Conservation (phyloP, 1,140 invertebrate genomes). For the Pseudobourletiella spinata region DNA sequence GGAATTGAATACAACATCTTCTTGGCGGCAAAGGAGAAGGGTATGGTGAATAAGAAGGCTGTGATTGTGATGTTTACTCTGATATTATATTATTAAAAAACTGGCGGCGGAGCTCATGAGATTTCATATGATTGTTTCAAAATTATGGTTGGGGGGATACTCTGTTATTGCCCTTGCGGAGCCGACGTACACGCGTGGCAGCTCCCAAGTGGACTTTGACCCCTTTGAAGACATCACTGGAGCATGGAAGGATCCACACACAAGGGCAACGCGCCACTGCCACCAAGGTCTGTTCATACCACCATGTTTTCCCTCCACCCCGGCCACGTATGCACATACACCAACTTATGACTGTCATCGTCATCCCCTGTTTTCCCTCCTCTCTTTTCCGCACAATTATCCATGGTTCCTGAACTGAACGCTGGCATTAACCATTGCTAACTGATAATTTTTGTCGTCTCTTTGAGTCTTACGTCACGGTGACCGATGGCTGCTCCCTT, state of each 20-base stretch:
- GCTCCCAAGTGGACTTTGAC: slow-evolving; percentile 5
- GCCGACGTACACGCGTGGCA: too few species aligned
- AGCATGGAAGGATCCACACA: not conserved
- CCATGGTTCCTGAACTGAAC: not conserved
- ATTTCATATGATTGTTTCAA: too few species aligned
- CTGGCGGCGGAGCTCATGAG: too few species aligned
- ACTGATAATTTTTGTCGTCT: slow-evolving; percentile 3
- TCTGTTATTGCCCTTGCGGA: too few species aligned
- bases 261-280: not conserved
- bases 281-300: not conserved
- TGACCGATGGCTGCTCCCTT: not conserved
- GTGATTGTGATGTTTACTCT: too few species aligned
- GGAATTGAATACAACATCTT: too few species aligned
- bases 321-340: too few species aligned
- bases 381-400: slow-evolving; percentile 2
- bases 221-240: not conserved
- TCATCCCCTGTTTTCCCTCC: not conserved
- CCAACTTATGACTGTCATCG: too few species aligned
- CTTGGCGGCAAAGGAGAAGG: too few species aligned
- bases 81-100: too few species aligned
- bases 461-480: not conserved
- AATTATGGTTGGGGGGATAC: too few species aligned
- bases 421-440: slow-evolving; percentile 2
- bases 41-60: too few species aligned
- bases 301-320: not conserved